Conservation (phyloP, 2,888 invertebrate species). For the Habrosyne pyritoides region DNA sequence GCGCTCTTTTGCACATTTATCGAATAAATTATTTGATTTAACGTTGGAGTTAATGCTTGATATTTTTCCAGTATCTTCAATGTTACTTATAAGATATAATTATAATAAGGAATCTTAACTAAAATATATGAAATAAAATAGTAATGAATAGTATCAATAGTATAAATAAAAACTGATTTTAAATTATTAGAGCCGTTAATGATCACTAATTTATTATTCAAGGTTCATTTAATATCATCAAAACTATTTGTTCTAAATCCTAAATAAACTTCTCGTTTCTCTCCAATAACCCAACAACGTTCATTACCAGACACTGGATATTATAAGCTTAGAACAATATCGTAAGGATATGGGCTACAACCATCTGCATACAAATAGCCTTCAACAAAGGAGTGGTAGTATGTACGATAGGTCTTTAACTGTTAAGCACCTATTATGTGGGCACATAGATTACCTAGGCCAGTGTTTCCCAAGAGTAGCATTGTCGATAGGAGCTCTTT, state of each 20-base stretch:
- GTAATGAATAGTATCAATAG: no score
- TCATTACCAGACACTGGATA: neutral
- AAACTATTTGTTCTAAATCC: slow-evolving; percentile 13
- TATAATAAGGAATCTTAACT: no score
- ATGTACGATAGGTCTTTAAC: slow-evolving; percentile 22
- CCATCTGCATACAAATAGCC: slow-evolving; percentile 30
- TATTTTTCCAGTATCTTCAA: no score
- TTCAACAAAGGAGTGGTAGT: slow-evolving; percentile 27
- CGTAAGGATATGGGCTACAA: slow-evolving; percentile 12
- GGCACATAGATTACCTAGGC: slow-evolving; percentile 31
- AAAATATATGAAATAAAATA: no score
- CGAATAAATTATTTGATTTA: slow-evolving; percentile 13
- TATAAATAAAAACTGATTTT: no score
- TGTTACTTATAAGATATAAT: no score
- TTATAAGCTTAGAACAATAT: neutral
- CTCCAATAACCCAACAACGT: neutral
- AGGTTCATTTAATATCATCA: no score
- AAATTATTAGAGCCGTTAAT: no score
- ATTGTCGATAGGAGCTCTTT: neutral
- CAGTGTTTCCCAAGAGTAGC: neutral
- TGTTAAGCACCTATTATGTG: slow-evolving; percentile 30
- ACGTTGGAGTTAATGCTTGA: slow-evolving; percentile 9
- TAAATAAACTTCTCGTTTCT: slow-evolving; percentile 20
- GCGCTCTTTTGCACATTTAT: slow-evolving; percentile 3
- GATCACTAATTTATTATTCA: no score